Evolutionary conservation across 37 sponge, comb jelly and placozoan species (phyloP).

Genomic region (Crambe crambe): DNA sequence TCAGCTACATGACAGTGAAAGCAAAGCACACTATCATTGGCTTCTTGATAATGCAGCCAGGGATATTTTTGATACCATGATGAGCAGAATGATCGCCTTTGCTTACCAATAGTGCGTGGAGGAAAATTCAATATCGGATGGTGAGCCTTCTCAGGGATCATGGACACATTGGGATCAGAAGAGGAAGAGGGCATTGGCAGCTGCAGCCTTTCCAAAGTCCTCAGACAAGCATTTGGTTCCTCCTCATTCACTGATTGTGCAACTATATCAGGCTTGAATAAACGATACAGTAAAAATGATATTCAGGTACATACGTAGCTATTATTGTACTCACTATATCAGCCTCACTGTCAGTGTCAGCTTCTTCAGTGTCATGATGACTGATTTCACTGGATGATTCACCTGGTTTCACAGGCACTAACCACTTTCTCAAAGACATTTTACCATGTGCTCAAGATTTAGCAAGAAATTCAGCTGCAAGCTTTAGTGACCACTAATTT

Average conservation of each 20-base stretch:
- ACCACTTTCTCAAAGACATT: neutral
- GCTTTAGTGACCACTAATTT: no score
- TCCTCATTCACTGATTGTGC: neutral
- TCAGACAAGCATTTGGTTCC: neutral
- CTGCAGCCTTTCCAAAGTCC: neutral
- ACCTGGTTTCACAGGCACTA: no score
- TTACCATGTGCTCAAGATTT: neutral
- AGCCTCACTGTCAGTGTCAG: neutral
- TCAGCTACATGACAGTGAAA: slow-evolving; percentile 40
- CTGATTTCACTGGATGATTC: neutral
- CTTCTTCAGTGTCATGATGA: neutral
- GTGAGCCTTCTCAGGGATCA: slow-evolving; percentile 26
- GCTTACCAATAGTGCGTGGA: slow-evolving; percentile 31
- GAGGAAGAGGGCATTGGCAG: neutral
- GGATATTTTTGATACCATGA: slow-evolving; percentile 43
- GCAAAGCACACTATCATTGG: slow-evolving; percentile 35
- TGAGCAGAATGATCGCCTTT: slow-evolving; percentile 31
- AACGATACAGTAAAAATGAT: no score
- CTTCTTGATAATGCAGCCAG: slow-evolving; percentile 54
- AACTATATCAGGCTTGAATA: no score
- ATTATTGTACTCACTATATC: neutral
- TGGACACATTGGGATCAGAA: neutral
- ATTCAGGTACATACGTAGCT: no score
- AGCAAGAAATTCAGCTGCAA: no score
- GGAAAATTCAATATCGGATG: slow-evolving; percentile 37